These are phyloP conservation scores for Coenonympha glycerion DNA, from an alignment of 2,888 invertebrate species.

Conservation along the genomic window DNA sequence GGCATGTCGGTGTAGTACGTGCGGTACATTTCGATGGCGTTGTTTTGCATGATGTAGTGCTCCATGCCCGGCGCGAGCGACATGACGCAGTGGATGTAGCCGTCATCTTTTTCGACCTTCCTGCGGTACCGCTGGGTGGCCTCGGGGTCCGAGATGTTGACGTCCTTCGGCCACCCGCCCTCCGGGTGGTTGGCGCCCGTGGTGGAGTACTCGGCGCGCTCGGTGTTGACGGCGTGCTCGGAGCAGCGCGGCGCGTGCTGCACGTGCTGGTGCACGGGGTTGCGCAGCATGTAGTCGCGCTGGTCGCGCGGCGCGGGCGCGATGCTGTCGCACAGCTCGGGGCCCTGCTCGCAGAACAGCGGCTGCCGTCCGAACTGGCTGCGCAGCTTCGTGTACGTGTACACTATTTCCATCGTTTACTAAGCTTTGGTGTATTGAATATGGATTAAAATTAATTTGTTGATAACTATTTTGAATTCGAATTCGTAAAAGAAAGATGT, in stretches of 20 bases:
- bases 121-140: constrained; percentile 84
- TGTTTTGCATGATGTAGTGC: constrained; percentile 90
- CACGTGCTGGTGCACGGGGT: constrained; percentile 69
- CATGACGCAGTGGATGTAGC: constrained; percentile 80
- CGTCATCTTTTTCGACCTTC: constrained; percentile 87
- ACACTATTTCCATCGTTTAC: constrained; percentile 44
- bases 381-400: constrained; percentile 62
- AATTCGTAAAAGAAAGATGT: too few species aligned
- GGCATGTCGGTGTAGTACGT: constrained; percentile 87
- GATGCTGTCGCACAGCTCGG: constrained; percentile 58
- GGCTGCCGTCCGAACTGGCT: constrained; percentile 65
- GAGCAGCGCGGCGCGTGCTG: constrained; percentile 62
- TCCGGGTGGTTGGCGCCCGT: constrained; percentile 83
- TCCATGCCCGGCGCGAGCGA: constrained; percentile 79
- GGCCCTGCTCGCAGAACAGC: constrained; percentile 64
- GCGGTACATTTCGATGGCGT: constrained; percentile 93
- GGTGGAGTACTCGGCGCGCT: constrained; percentile 73
- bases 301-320: constrained; percentile 44
- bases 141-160: constrained; percentile 78
- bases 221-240: constrained; percentile 75
- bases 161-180: constrained; percentile 90
- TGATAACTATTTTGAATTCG: too few species aligned
- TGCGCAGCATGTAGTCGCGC: constrained; percentile 62
- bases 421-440: not conserved
- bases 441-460: too few species aligned